These are phyloP conservation scores for Sycophaga agraensis DNA, from an alignment of 1,140 invertebrate species.

Conservation along the genomic window DNA sequence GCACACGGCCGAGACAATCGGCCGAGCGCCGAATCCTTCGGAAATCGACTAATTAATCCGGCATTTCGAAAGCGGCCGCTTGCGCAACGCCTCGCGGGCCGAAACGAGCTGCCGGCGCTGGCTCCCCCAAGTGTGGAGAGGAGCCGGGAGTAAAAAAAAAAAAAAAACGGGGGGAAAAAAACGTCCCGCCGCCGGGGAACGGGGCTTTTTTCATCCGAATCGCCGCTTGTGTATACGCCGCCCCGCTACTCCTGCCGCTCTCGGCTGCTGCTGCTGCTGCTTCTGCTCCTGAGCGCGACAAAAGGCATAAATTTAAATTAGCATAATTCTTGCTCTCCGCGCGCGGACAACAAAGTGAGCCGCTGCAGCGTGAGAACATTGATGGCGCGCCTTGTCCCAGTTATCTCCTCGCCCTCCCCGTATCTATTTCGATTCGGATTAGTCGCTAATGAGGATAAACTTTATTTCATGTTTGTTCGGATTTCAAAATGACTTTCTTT, in stretches of 20 bases:
- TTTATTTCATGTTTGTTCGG: background rate
- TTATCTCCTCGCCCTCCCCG: too few species aligned
- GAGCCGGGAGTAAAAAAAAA: too few species aligned
- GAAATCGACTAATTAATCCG: slow-evolving; percentile 46
- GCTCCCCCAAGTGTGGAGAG: too few species aligned
- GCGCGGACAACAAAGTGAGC: slow-evolving; percentile 42
- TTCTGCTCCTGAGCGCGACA: slow-evolving; percentile 29
- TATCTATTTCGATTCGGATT: background rate
- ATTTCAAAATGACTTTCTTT: background rate
- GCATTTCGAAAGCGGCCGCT: slow-evolving; percentile 39
- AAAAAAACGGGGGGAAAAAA: too few species aligned
- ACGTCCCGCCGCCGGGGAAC: background rate
- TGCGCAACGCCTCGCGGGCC: too few species aligned
- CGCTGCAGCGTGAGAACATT: slow-evolving; percentile 46
- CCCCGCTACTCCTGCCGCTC: too few species aligned
- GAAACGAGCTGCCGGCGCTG: too few species aligned
- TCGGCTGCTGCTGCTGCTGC: too few species aligned
- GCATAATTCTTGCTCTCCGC: slow-evolving; percentile 39
- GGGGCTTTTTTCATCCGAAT: background rate
- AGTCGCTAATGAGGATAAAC: slow-evolving; percentile 17
- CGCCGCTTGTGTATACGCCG: too few species aligned
- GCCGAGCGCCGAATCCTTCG: slow-evolving; percentile 29
- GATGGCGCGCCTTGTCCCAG: too few species aligned
- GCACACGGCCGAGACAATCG: slow-evolving; percentile 23
- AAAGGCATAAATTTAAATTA: slow-evolving; percentile 50